phyloP scores from a whole-genome alignment of 2,113 vertebrate genomes.

The Amblyopsis rosae region DNA sequence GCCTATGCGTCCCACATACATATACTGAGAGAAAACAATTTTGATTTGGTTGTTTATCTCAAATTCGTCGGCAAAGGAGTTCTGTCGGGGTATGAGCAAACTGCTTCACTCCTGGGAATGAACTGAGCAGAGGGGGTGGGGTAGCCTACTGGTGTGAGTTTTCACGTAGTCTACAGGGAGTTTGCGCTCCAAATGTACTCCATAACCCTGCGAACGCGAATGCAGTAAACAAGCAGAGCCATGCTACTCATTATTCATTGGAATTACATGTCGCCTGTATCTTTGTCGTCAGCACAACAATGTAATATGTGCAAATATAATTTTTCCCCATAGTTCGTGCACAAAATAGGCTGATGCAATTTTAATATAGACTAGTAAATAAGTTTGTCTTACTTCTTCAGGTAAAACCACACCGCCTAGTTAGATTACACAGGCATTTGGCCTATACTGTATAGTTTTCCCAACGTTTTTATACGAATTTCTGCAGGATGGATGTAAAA shows the following conservation, averaged over 20 bases:
- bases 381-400: slow-evolving; percentile 15
- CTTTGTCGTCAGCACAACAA: too few relatives aligned
- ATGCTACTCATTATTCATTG: background rate
- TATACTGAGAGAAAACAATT: too few relatives aligned
- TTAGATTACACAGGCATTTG: slow-evolving; percentile 14
- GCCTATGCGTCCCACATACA: too few relatives aligned
- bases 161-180: slow-evolving; percentile 11
- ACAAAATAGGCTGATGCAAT: slow-evolving; percentile 4
- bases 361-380: too few relatives aligned
- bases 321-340: background rate
- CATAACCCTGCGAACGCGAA: background rate
- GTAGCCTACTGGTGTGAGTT: background rate
- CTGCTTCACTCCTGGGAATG: slow-evolving; percentile 38
- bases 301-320: too few relatives aligned
- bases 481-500: too few relatives aligned
- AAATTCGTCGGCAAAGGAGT: background rate
- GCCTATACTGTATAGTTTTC: background rate
- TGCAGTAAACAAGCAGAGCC: slow-evolving; percentile 10
- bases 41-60: too few relatives aligned
- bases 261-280: background rate
- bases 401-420: slow-evolving; percentile 25
- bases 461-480: too few relatives aligned
- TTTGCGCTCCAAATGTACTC: slow-evolving; percentile 37
- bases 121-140: slow-evolving; percentile 13
- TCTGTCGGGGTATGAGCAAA: background rate